Evolutionary conservation across 1,140 invertebrate species (phyloP).

Genomic region (Pseudomyrmex sp.): DNA sequence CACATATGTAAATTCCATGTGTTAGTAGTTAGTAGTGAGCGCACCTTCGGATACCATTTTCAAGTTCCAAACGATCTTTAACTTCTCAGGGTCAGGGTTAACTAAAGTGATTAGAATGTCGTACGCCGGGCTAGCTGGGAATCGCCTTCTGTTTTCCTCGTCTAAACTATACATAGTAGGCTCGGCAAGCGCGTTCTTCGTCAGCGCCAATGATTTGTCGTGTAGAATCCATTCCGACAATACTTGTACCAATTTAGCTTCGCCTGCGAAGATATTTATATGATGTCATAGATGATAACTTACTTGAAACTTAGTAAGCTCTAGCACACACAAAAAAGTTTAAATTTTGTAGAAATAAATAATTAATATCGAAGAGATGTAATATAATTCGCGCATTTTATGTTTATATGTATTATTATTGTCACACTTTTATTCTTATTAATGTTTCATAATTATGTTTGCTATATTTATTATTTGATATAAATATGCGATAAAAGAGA

Average conservation of each 20-base stretch:
- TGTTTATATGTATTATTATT: too few species aligned
- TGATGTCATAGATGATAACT: not conserved
- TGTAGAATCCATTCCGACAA: conserved; percentile 82
- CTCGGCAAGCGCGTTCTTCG: conserved; percentile 80
- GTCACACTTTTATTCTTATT: too few species aligned
- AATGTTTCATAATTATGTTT: too few species aligned
- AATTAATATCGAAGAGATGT: too few species aligned
- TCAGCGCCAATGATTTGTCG: conserved; percentile 80
- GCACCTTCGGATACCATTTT: conserved; percentile 87
- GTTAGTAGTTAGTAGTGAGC: conserved; percentile 26
- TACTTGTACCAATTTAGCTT: conserved; percentile 77
- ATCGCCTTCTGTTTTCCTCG: conserved; percentile 81
- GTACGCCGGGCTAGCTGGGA: conserved; percentile 87
- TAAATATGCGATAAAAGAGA: not conserved
- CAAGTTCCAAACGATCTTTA: conserved; percentile 90
- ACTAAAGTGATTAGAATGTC: conserved; percentile 92
- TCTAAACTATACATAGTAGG: conserved; percentile 82
- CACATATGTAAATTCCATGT: not conserved
- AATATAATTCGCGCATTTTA: too few species aligned
- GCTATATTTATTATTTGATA: too few species aligned
- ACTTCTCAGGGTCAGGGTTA: conserved; percentile 90
- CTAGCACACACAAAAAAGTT: too few species aligned
- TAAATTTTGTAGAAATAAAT: too few species aligned
- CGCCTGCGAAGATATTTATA: conserved; percentile 67
- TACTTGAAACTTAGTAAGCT: not conserved